A percentile compares a stretch with the other conserved stretches of the same genome.
These are phyloP conservation scores for Medauroidea extradentata DNA, from an alignment of 1,140 invertebrate genomes.

Conservation along the genomic window DNA sequence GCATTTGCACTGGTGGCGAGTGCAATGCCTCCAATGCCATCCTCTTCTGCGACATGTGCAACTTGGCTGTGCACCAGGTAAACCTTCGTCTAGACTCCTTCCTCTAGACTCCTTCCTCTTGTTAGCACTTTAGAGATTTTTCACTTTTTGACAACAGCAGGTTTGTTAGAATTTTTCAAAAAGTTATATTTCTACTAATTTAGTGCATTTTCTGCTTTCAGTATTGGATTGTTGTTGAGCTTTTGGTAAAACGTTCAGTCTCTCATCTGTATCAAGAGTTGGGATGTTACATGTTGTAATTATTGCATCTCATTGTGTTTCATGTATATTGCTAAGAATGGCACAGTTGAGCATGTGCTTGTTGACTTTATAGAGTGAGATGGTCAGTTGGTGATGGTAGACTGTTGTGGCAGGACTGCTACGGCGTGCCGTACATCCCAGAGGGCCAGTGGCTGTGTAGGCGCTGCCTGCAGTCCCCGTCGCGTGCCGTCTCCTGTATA, in stretches of 20 bases:
- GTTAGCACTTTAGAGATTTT: too few species aligned
- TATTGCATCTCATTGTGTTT: too few species aligned
- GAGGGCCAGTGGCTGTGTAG: slow-evolving; percentile 98
- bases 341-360: neutral
- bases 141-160: too few species aligned
- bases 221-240: too few species aligned
- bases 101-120: too few species aligned
- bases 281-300: too few species aligned
- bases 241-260: too few species aligned
- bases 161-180: too few species aligned
- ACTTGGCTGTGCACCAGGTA: slow-evolving; percentile 92
- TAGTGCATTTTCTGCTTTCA: too few species aligned
- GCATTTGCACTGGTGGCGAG: slow-evolving; percentile 92
- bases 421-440: slow-evolving; percentile 98
- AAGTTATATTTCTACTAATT: too few species aligned
- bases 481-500: slow-evolving; percentile 91
- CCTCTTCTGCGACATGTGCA: slow-evolving; percentile 99
- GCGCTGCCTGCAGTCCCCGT: slow-evolving; percentile 91
- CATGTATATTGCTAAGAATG: neutral
- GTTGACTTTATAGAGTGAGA: neutral
- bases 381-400: neutral
- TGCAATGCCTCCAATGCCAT: slow-evolving; percentile 96
- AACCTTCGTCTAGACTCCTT: neutral
- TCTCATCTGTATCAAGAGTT: too few species aligned
- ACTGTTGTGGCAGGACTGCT: slow-evolving; percentile 70